Evolutionary conservation across 2,888 invertebrate genomes (phyloP).

Genomic region (Papilio demoleus): DNA sequence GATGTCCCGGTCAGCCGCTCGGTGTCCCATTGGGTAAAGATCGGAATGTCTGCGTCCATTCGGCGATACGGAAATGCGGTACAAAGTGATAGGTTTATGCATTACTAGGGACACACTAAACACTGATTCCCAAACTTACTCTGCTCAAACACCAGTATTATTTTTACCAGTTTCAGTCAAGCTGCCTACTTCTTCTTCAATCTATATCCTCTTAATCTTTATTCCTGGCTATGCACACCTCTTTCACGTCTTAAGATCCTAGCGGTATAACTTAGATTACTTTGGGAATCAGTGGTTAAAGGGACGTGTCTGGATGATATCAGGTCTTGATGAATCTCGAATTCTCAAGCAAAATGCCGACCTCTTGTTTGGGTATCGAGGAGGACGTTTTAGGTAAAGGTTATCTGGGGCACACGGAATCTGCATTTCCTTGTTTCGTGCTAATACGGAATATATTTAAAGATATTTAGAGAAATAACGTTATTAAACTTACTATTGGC

Average conservation of each 20-base stretch:
- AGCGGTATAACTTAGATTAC: background rate
- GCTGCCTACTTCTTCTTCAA: background rate
- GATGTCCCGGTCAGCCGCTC: slow-evolving; percentile 60
- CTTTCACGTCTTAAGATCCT: background rate
- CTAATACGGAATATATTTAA: too few relatives aligned
- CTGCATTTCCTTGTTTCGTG: background rate
- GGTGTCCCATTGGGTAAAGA: slow-evolving; percentile 64
- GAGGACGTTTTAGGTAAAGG: slow-evolving; percentile 33
- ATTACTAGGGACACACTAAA: slow-evolving; percentile 48
- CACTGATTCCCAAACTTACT: background rate
- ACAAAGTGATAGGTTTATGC: slow-evolving; percentile 61
- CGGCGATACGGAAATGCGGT: slow-evolving; percentile 40
- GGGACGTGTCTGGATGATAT: slow-evolving; percentile 58
- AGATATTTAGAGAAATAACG: background rate
- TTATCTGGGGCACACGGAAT: slow-evolving; percentile 22
- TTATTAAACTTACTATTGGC: too few relatives aligned
- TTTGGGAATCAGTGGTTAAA: slow-evolving; percentile 47
- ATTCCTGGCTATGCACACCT: background rate
- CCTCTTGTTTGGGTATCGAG: slow-evolving; percentile 35
- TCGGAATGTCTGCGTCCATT: slow-evolving; percentile 58
- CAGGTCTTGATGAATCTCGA: slow-evolving; percentile 42
- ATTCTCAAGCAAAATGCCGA: slow-evolving; percentile 30
- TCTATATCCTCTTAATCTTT: background rate
- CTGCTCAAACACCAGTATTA: background rate
- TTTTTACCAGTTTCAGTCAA: background rate